Conservation (phyloP, 2,113 vertebrate genomes). For the Falco punctatus region DNA sequence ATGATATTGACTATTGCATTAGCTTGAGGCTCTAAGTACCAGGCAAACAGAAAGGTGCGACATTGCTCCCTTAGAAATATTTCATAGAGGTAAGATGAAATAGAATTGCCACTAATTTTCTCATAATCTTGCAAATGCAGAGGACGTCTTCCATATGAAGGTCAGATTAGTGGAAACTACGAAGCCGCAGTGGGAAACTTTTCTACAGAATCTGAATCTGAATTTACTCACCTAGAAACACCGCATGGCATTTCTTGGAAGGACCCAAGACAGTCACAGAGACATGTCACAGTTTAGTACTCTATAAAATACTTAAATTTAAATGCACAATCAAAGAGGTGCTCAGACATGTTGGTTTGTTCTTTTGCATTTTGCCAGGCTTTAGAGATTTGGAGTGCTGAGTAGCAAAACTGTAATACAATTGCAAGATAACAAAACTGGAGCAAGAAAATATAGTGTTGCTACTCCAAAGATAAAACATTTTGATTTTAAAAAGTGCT, state of each 20-base stretch:
- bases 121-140: background rate
- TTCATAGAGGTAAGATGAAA: background rate
- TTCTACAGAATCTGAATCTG: background rate
- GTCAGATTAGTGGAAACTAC: background rate
- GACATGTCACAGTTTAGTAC: background rate
- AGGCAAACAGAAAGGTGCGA: background rate
- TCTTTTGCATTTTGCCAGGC: background rate
- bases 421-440: background rate
- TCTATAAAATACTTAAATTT: background rate
- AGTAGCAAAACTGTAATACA: background rate
- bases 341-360: background rate
- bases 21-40: background rate
- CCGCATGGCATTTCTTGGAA: background rate
- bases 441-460: background rate
- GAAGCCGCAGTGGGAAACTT: background rate
- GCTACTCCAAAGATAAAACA: background rate
- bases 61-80: background rate
- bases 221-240: constrained; percentile 4
- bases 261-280: background rate
- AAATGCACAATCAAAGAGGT: background rate
- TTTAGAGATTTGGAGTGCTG: background rate
- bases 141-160: background rate
- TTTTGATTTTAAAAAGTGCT: background rate
- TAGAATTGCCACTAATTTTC: background rate
- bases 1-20: background rate